Percentiles rank a stretch among this genome's conserved stretches.
Evolutionary conservation across 2,888 invertebrate genomes (phyloP).

Genomic region (Ceramica pisi): DNA sequence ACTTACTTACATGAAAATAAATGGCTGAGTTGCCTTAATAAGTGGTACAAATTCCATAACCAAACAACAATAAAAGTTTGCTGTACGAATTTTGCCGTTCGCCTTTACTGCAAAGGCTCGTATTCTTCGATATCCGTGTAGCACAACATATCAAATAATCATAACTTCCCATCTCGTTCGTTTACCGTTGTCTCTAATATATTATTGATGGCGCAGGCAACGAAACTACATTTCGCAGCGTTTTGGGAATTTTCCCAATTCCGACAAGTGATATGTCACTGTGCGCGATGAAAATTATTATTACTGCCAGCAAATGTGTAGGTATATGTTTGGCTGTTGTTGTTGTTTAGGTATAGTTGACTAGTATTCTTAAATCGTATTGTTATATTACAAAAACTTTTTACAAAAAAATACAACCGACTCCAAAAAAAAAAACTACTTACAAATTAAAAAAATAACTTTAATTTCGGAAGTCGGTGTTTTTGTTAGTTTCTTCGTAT

Average conservation of each 20-base stretch:
- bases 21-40: too few species aligned
- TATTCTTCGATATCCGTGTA: neutral
- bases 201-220: conserved; percentile 19
- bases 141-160: conserved; percentile 26
- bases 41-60: too few species aligned
- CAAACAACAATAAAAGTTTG: too few species aligned
- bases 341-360: neutral
- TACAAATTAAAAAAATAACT: too few species aligned
- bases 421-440: too few species aligned
- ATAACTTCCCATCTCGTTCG: conserved; percentile 6
- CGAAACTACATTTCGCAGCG: neutral
- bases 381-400: too few species aligned
- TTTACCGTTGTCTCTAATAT: conserved; percentile 14
- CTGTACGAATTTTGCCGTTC: too few species aligned
- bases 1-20: too few species aligned
- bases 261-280: conserved; percentile 4
- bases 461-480: too few species aligned
- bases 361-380: neutral
- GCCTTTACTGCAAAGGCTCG: neutral
- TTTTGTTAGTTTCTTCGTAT: too few species aligned
- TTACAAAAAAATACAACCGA: too few species aligned
- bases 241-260: neutral
- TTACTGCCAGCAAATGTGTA: neutral
- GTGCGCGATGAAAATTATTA: neutral
- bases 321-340: neutral